Evolutionary conservation across 2,113 vertebrate genomes (phyloP), one percentile per base, ranked within the genome.

Genomic region (Rhynchomys soricoides): DNA sequence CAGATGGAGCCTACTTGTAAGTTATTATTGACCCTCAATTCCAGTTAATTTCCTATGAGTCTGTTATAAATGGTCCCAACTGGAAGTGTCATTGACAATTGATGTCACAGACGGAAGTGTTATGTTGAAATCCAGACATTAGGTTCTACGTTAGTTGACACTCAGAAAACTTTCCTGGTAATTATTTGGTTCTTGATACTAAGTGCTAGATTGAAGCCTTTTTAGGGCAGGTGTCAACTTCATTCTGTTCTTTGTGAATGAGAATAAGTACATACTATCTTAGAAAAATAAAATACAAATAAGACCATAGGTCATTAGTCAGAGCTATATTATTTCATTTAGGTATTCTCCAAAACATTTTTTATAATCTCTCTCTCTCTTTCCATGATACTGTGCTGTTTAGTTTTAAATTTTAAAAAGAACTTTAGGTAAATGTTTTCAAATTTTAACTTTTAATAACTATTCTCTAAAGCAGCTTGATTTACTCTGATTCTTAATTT

Each of bases 401-500:
- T 59, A 62, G 8, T 75, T 45, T 86, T 48, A 66, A 64, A 78
- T 34, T 50, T 19, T 70, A 68, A 70, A 50, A 21, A 55, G 15
- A 78, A 79, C 8, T 75, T 94, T 66, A 91, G 52, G 4, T n/a
- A 77, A 93, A 59, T 24, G 10, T 85, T 43, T 91, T 68, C 31
- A 74, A 75, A 34, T 82, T 79, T 94, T 91, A 74, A 68, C 12
- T 88, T 73, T 43, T 87, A 64, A 57, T 59, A 83, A 78, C 77
- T 92, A 29, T 82, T 70, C n/a, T 37, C 26, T 62, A 66, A 92
- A 48, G 24, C 52, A 92, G n/a, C 74, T 59, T 86, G 59, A 92
- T 93, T 93, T 90, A 78, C 71, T 83, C 59, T 79, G 31, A 10
- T 52, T 24, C 62, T 90, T 73, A 45, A 37, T 79, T 92, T 92